Percentiles rank a stretch among this genome's conserved stretches.
phyloP scores from a whole-genome alignment of 2,113 vertebrate species.

The Petrocephalus zakoni region DNA sequence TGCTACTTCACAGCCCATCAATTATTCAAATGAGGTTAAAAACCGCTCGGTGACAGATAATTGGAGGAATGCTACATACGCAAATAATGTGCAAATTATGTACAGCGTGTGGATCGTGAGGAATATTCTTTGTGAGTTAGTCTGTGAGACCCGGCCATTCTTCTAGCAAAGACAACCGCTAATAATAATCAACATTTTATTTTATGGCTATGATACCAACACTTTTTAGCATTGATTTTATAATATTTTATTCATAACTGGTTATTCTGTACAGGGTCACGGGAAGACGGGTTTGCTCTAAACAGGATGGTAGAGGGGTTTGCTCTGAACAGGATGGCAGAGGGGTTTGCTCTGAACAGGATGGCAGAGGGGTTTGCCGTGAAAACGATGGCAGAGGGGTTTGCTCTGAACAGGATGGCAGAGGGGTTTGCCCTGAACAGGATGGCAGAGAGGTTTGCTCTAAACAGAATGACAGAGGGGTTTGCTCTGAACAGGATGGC shows the following conservation, averaged over 20 bases:
- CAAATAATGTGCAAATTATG: conserved; percentile 17
- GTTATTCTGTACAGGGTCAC: not conserved
- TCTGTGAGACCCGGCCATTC: not conserved
- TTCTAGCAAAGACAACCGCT: not conserved
- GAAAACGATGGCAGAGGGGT: not conserved
- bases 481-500: not conserved
- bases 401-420: not conserved
- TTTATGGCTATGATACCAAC: not conserved
- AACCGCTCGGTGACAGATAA: conserved; percentile 15
- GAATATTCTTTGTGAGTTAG: not conserved
- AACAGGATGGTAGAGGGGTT: not conserved
- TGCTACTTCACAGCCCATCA: conserved; percentile 17
- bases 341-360: not conserved
- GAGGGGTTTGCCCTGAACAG: not conserved
- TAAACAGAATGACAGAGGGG: not conserved
- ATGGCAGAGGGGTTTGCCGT: not conserved
- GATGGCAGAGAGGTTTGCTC: not conserved
- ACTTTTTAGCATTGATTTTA: not conserved
- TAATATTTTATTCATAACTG: not conserved
- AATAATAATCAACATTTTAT: not conserved
- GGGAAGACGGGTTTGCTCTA: not conserved
- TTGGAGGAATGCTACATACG: not conserved
- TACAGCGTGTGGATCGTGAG: not conserved
- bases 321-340: not conserved
- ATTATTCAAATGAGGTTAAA: conserved; percentile 26